Percentiles rank a stretch among this genome's conserved stretches.
Conservation (phyloP, 2,113 vertebrate species). For the Labrus mixtus region DNA sequence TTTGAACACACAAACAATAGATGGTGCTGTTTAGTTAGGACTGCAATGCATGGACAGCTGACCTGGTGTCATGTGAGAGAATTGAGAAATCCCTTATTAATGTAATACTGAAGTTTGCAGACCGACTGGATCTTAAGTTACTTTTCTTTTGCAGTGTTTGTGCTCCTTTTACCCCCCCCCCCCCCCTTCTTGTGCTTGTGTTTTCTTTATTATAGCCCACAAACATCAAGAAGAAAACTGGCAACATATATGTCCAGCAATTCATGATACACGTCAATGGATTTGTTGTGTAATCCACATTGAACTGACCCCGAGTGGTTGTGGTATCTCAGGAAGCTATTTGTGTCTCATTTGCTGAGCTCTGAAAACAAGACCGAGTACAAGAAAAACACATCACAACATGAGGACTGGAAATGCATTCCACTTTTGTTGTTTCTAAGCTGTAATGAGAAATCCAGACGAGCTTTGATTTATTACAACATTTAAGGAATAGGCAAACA, state of each 20-base stretch:
- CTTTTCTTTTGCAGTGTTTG: too few species aligned
- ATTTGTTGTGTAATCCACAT: slow-evolving; percentile 39
- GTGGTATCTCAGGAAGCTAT: slow-evolving; percentile 36
- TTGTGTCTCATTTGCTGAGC: slow-evolving; percentile 44
- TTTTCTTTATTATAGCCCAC: too few species aligned
- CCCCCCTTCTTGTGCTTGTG: too few species aligned
- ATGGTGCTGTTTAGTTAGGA: slow-evolving; percentile 66
- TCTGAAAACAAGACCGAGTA: slow-evolving; percentile 36
- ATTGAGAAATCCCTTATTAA: too few species aligned
- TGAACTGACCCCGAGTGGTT: slow-evolving; percentile 9
- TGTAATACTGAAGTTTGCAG: too few species aligned
- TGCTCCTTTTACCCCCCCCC: too few species aligned
- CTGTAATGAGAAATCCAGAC: slow-evolving; percentile 1
- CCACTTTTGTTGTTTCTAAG: slow-evolving; percentile 1
- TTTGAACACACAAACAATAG: slow-evolving; percentile 58
- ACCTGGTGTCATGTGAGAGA: neutral
- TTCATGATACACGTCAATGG: slow-evolving; percentile 8
- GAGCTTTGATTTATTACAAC: slow-evolving; percentile 36
- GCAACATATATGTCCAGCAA: neutral
- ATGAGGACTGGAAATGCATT: slow-evolving; percentile 22
- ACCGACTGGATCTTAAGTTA: too few species aligned
- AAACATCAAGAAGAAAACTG: neutral
- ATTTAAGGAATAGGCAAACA: slow-evolving; percentile 26
- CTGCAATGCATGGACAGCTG: neutral
- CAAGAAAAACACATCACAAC: slow-evolving; percentile 44